These are phyloP conservation scores for Pangasius mekongensis DNA, from an alignment of 2,797 vertebrate species.

Conservation along the genomic window DNA sequence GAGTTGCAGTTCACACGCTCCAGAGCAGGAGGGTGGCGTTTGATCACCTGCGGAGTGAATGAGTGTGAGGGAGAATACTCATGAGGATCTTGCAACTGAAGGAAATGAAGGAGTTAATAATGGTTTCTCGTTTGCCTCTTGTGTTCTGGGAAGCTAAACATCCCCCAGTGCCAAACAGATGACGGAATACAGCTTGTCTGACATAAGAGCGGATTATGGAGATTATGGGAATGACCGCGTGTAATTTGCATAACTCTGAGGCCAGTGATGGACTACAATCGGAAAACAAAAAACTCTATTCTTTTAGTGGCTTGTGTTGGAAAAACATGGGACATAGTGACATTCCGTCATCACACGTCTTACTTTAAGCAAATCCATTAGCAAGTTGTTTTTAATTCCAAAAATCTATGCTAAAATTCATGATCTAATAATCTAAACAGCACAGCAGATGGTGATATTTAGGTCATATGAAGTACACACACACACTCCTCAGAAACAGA, in stretches of 20 bases:
- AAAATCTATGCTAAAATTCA: neutral
- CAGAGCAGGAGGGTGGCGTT: conserved; percentile 33
- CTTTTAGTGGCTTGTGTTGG: neutral
- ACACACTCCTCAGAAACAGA: neutral
- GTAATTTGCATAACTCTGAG: conserved; percentile 33
- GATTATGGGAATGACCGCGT: conserved; percentile 27
- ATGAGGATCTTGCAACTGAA: conserved; percentile 18
- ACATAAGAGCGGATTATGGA: conserved; percentile 28
- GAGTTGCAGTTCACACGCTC: conserved; percentile 58
- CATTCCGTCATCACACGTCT: neutral
- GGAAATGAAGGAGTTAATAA: conserved; percentile 21
- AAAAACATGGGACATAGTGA: neutral
- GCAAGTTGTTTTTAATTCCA: neutral
- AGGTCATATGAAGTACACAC: neutral
- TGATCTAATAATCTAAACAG: neutral
- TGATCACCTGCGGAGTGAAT: conserved; percentile 39
- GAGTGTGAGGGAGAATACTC: conserved; percentile 16
- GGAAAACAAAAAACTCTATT: neutral
- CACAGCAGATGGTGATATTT: neutral
- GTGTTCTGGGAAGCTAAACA: conserved; percentile 6
- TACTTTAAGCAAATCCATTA: neutral
- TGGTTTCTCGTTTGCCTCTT: neutral
- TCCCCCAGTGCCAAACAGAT: conserved; percentile 8
- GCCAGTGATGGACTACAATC: neutral
- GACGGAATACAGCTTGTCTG: neutral